These are phyloP conservation scores for Holothuria scabra DNA, from an alignment of 53 echinoderm and acorn worm species.

Conservation along the genomic window DNA sequence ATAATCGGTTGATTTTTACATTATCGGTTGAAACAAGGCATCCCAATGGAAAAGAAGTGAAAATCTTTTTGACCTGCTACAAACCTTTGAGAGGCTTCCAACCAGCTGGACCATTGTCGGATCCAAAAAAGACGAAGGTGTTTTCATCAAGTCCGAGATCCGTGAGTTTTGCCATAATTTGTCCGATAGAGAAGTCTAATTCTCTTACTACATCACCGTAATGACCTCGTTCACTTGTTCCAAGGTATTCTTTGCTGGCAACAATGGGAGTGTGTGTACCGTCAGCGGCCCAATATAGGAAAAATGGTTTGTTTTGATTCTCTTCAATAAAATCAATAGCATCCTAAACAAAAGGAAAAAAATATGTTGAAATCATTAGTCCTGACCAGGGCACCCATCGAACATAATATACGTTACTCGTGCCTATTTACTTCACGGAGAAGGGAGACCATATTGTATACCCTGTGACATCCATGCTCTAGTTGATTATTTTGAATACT, in stretches of 20 bases:
- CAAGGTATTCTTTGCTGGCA: background rate
- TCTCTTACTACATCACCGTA: constrained; percentile 23
- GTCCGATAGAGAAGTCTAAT: background rate
- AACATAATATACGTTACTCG: too few species aligned
- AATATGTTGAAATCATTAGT: too few species aligned
- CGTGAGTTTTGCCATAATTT: background rate
- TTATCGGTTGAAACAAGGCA: too few species aligned
- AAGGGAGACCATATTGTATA: too few species aligned
- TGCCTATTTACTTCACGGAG: too few species aligned
- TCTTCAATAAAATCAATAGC: background rate
- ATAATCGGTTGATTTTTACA: too few species aligned
- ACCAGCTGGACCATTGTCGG: constrained; percentile 24
- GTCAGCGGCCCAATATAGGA: constrained; percentile 15
- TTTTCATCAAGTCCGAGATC: background rate
- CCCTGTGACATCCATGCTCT: too few species aligned
- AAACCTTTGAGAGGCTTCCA: background rate
- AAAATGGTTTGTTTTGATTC: background rate
- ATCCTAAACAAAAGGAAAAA: background rate
- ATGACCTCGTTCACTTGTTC: background rate
- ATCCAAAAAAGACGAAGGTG: constrained; percentile 2
- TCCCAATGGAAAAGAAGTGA: too few species aligned
- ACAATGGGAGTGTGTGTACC: constrained; percentile 4
- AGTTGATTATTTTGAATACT: too few species aligned
- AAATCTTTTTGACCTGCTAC: too few species aligned
- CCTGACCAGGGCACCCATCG: too few species aligned